Percentiles rank a stretch among this genome's conserved stretches.
phyloP scores from a whole-genome alignment of 2,888 invertebrate species.

The Dioctria linearis region DNA sequence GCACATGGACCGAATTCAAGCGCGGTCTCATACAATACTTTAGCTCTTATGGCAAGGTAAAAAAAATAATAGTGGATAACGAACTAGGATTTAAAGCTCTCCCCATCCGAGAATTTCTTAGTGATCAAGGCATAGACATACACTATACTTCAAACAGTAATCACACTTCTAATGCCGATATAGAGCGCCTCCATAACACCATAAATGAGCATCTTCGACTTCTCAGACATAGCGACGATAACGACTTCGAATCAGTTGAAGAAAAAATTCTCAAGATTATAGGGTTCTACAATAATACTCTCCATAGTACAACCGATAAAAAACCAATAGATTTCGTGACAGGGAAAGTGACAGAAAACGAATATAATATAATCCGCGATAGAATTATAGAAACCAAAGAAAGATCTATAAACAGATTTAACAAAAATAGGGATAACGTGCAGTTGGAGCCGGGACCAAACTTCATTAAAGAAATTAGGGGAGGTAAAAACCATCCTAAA shows the following conservation, averaged over 20 bases:
- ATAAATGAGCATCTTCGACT: too few relatives aligned
- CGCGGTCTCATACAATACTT: too few relatives aligned
- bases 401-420: constrained; percentile 53
- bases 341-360: constrained; percentile 55
- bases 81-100: too few relatives aligned
- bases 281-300: constrained; percentile 28
- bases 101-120: too few relatives aligned
- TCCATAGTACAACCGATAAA: constrained; percentile 46
- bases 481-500: constrained; percentile 50
- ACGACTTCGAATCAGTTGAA: constrained; percentile 57
- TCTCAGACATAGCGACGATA: too few relatives aligned
- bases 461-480: constrained; percentile 30
- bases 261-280: constrained; percentile 59
- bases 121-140: too few relatives aligned
- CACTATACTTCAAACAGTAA: too few relatives aligned
- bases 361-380: constrained; percentile 56
- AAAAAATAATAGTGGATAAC: too few relatives aligned
- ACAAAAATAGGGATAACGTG: constrained; percentile 20
- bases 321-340: constrained; percentile 60
- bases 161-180: too few relatives aligned
- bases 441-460: constrained; percentile 22
- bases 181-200: too few relatives aligned
- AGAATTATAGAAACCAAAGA: constrained; percentile 56
- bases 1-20: too few relatives aligned
- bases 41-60: too few relatives aligned